Conservation (phyloP, 2,797 vertebrate species). For the Lithobates pipiens region DNA sequence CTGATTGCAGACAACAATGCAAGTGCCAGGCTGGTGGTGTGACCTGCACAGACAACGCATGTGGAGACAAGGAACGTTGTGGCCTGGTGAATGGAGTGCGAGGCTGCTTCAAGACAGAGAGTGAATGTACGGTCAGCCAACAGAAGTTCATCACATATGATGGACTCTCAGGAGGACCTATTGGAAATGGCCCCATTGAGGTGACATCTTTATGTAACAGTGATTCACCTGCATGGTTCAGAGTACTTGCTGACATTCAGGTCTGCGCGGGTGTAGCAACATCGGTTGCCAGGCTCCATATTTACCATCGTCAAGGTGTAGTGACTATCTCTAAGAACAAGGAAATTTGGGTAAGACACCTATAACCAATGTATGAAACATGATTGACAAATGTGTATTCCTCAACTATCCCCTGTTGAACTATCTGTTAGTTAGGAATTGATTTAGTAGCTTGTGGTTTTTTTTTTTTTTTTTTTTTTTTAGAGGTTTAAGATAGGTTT, state of each 20-base stretch:
- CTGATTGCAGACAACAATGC: constrained; percentile 71
- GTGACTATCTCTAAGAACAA: constrained; percentile 73
- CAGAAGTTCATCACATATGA: constrained; percentile 76
- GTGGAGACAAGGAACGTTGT: constrained; percentile 67
- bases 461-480: no score
- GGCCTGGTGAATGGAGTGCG: constrained; percentile 67
- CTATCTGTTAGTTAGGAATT: no score
- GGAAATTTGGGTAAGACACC: constrained; percentile 77
- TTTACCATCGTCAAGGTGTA: constrained; percentile 70
- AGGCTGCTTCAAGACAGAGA: constrained; percentile 69
- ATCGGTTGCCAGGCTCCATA: constrained; percentile 64
- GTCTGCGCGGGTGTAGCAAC: constrained; percentile 60
- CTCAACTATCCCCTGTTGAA: no score
- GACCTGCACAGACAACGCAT: constrained; percentile 69
- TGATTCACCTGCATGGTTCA: constrained; percentile 73
- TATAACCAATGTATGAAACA: background rate
- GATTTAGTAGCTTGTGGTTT: no score
- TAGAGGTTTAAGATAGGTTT: no score
- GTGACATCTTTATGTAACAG: constrained; percentile 71
- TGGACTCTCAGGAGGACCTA: constrained; percentile 65
- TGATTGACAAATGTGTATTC: no score
- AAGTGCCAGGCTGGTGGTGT: constrained; percentile 72
- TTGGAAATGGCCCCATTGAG: constrained; percentile 71
- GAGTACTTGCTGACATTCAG: constrained; percentile 76
- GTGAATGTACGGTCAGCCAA: constrained; percentile 67